Percentiles rank a stretch among this genome's conserved stretches.
Conservation (phyloP, 2,797 vertebrate genomes). For the Decapterus maruadsi region DNA sequence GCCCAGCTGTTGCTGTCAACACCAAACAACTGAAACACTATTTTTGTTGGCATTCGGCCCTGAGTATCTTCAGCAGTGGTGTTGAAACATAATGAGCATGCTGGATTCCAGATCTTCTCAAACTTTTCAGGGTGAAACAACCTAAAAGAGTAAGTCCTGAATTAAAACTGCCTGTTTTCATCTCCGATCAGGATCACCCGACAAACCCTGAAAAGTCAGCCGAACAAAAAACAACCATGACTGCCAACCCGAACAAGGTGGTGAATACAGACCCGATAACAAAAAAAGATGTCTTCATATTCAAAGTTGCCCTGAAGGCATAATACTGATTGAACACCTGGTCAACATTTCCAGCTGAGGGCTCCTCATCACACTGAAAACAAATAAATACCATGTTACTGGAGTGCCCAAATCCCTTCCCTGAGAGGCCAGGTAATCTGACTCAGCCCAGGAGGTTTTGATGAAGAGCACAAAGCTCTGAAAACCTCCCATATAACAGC, state of each 20-base stretch:
- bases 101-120: conserved; percentile 50
- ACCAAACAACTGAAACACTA: conserved; percentile 15
- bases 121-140: conserved; percentile 56
- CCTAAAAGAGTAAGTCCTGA: conserved; percentile 39
- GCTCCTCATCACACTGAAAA: conserved; percentile 24
- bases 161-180: conserved; percentile 62
- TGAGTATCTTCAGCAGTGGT: conserved; percentile 28
- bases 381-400: conserved; percentile 19
- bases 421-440: conserved; percentile 13
- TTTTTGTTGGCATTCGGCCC: conserved; percentile 30
- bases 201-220: conserved; percentile 25
- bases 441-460: conserved; percentile 16
- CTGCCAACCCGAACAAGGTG: conserved; percentile 9
- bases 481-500: neutral
- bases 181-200: conserved; percentile 54
- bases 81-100: conserved; percentile 50
- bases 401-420: conserved; percentile 15
- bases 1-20: conserved; percentile 41
- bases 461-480: neutral
- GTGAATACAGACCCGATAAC: conserved; percentile 9
- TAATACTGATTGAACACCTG: conserved; percentile 10
- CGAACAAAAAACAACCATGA: conserved; percentile 26
- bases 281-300: conserved; percentile 5
- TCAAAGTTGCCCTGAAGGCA: conserved; percentile 4
- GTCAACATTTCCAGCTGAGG: conserved; percentile 9